Base-by-base conservation (phyloP, 2,888 invertebrate genomes). In the Subacronicta megacephala region DNA sequence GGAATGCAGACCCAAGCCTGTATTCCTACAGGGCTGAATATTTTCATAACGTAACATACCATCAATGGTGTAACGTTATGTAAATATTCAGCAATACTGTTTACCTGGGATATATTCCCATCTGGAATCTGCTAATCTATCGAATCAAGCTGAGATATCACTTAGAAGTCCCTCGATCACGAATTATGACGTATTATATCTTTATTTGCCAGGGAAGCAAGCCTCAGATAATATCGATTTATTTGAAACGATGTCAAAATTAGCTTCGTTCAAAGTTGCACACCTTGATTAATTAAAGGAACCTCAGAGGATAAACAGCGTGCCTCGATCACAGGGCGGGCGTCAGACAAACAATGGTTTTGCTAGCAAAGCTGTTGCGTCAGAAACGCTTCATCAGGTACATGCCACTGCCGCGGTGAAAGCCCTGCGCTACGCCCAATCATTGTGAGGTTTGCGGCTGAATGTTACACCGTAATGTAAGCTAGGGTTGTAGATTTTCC, bases 361-460 rank as follows among this genome's bases (percentile, higher is more conserved):
- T 72, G 82, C 55, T 41, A 50, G 73, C 54, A 62, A 69, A 67
- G 66, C 76, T 73, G 78, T 75, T 54, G 75, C 77, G 77, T 70
- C 72, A 77, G 78, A 75, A 84, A 81, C 78, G 84, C 82, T 80
- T 85, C 87, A 86, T 90, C 85, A 90, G 82, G 80, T 71, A 72
- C 71, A 75, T 55, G 72, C 67, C 41, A 67, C 44, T 49, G 70
- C 59, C 46, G 63, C 47, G 57, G 70, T 54, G 76, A 82, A 77
- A 77, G 73, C 72, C 64, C 62, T 71, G 70, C 62, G 77, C 75
- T 47, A 71, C 80, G 78, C 79, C 82, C 80, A 80, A 83, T 83
- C 78, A 85, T 78, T 80, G 74, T 77, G 75, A 53, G 57, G 64
- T 70, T 53, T 72, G 45, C 26, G 49, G 61, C 57, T 9, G 51